These are phyloP conservation scores for Struthio camelus DNA, from an alignment of 2,113 vertebrate genomes.

Conservation along the genomic window DNA sequence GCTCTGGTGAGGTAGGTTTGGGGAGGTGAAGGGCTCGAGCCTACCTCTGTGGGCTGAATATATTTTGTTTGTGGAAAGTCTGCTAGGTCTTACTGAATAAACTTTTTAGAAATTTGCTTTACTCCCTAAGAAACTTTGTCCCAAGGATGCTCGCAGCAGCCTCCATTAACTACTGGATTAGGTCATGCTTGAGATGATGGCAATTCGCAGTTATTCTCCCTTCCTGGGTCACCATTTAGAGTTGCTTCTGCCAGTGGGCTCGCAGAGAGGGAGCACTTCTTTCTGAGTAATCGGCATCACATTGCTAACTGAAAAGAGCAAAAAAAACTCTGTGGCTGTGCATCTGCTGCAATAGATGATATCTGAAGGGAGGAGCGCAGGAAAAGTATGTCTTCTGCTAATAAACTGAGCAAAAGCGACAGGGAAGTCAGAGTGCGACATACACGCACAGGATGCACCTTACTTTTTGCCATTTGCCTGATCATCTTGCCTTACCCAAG, in stretches of 20 bases:
- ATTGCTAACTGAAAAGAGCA: not conserved
- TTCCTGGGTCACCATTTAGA: not conserved
- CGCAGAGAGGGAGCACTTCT: not conserved
- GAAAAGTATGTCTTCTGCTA: slow-evolving; percentile 37
- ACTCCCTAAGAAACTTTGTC: not conserved
- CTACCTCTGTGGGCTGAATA: not conserved
- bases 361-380: slow-evolving; percentile 53
- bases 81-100: not conserved
- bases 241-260: not conserved
- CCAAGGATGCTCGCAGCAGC: not conserved
- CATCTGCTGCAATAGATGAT: slow-evolving; percentile 29
- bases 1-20: not conserved
- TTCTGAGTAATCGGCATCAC: not conserved
- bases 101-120: not conserved
- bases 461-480: slow-evolving; percentile 31
- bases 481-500: slow-evolving; percentile 34
- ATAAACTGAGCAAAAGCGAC: slow-evolving; percentile 60
- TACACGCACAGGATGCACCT: not conserved
- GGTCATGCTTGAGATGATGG: not conserved
- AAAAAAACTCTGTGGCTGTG: not conserved
- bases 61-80: slow-evolving; percentile 46
- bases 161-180: not conserved
- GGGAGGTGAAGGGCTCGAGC: not conserved
- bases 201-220: not conserved
- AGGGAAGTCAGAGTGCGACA: slow-evolving; percentile 31